Percentiles rank a stretch among this genome's conserved stretches.
phyloP scores from a whole-genome alignment of 1,140 invertebrate species.

The Macrobrachium nipponense region DNA sequence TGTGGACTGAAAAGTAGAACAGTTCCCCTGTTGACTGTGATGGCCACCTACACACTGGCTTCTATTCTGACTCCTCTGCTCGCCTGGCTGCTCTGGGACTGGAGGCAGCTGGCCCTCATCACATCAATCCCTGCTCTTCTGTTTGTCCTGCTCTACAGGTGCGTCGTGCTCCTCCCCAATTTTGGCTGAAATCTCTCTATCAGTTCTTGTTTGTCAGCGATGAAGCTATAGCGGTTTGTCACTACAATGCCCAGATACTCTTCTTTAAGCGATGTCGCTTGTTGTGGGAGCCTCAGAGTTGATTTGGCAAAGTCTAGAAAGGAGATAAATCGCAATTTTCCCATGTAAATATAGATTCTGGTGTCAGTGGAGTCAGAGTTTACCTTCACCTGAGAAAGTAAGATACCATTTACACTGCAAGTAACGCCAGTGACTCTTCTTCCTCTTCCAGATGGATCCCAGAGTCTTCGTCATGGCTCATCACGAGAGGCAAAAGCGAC shows the following conservation, averaged over 20 bases:
- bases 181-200: too few species aligned
- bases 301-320: too few species aligned
- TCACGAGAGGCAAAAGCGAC: slow-evolving; percentile 61
- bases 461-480: slow-evolving; percentile 67
- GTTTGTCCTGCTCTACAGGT: slow-evolving; percentile 60
- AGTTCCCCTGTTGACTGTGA: slow-evolving; percentile 63
- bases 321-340: too few species aligned
- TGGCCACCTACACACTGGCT: slow-evolving; percentile 58
- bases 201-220: too few species aligned
- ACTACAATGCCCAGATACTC: too few species aligned
- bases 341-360: too few species aligned
- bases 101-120: slow-evolving; percentile 56
- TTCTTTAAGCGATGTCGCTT: too few species aligned
- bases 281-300: too few species aligned
- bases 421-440: not conserved
- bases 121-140: slow-evolving; percentile 64
- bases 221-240: too few species aligned
- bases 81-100: slow-evolving; percentile 60
- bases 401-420: not conserved
- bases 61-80: slow-evolving; percentile 56
- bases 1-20: slow-evolving; percentile 58
- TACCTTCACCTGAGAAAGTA: too few species aligned
- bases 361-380: too few species aligned
- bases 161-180: not conserved
- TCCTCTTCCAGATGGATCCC: slow-evolving; percentile 65